Conservation (phyloP, 2,797 vertebrate species). For the Tenualosa thibaudeaui region DNA sequence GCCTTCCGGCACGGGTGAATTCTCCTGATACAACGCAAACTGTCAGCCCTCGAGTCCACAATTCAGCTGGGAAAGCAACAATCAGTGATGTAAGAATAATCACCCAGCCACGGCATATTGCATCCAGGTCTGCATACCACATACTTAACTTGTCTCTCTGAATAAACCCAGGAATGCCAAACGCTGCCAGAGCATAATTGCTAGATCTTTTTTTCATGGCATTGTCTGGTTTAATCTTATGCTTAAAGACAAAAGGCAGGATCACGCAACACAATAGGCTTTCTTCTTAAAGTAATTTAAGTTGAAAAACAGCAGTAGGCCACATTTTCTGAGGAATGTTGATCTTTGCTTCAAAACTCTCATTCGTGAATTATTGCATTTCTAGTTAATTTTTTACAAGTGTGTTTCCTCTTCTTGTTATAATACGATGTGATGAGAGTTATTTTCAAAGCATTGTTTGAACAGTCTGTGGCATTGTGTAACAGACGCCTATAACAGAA, state of each 20-base stretch:
- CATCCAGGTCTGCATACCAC: neutral
- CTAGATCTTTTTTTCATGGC: neutral
- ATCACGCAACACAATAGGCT: neutral
- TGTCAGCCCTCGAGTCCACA: neutral
- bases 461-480: neutral
- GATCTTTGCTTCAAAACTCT: neutral
- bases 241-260: constrained; percentile 10
- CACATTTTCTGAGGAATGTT: neutral
- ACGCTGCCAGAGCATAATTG: neutral
- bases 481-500: neutral
- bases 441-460: neutral
- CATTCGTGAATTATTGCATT: neutral
- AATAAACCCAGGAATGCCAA: constrained; percentile 10
- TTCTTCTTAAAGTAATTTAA: neutral
- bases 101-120: neutral
- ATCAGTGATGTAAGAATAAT: constrained; percentile 25
- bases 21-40: neutral
- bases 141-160: constrained; percentile 18
- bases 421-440: neutral
- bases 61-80: neutral
- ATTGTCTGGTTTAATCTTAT: constrained; percentile 6
- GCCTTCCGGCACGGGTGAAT: neutral
- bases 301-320: neutral
- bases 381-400: neutral
- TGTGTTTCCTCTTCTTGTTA: neutral